These are phyloP conservation scores for Theristus sp. DNA, from an alignment of 2,888 invertebrate genomes.

Conservation along the genomic window DNA sequence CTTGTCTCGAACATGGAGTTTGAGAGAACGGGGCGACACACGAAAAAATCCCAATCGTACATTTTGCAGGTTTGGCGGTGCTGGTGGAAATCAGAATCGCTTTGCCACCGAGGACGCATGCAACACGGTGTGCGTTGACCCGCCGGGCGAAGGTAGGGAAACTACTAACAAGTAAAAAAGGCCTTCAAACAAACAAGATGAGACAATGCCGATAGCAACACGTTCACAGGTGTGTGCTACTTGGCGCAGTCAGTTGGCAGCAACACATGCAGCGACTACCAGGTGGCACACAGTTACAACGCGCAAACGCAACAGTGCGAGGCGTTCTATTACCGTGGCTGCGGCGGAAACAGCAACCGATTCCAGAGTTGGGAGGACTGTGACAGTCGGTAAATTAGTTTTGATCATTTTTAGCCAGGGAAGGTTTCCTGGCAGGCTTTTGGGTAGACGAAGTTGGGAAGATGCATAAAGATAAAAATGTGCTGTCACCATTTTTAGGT, in stretches of 20 bases:
- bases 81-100: slow-evolving; percentile 58
- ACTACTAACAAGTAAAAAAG: slow-evolving; percentile 2
- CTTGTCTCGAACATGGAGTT: no score
- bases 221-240: slow-evolving; percentile 25
- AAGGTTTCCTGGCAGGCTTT: no score
- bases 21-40: no score
- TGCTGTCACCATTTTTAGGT: no score
- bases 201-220: no score
- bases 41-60: no score
- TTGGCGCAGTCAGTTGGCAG: slow-evolving; percentile 25
- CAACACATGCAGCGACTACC: slow-evolving; percentile 15
- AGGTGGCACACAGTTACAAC: slow-evolving; percentile 19
- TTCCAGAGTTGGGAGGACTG: slow-evolving; percentile 22
- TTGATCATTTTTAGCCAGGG: no score
- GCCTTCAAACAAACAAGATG: no score
- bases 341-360: slow-evolving; percentile 25
- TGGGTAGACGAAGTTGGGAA: no score
- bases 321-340: slow-evolving; percentile 28
- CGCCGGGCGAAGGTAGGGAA: slow-evolving; percentile 14
- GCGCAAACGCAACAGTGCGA: slow-evolving; percentile 19
- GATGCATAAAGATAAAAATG: no score
- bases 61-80: slow-evolving; percentile 58
- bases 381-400: background rate
- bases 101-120: slow-evolving; percentile 21
- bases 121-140: slow-evolving; percentile 23